Percentiles rank a stretch among this genome's conserved stretches.
These are phyloP conservation scores for Melanophora roralis DNA, from an alignment of 2,888 invertebrate genomes.

Conservation along the genomic window DNA sequence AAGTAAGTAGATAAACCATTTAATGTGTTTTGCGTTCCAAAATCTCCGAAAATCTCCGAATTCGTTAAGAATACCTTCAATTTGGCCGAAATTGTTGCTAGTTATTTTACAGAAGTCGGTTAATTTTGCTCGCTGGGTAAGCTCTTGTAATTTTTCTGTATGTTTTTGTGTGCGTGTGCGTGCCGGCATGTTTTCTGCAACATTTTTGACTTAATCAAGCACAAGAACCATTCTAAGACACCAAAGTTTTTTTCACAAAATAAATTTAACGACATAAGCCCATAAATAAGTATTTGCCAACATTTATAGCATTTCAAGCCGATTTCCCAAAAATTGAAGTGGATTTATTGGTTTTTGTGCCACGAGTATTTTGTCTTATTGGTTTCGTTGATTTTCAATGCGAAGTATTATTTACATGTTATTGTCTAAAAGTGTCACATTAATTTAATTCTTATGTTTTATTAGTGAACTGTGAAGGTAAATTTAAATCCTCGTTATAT, in stretches of 20 bases:
- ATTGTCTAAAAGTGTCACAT: conserved; percentile 61
- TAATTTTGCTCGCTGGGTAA: conserved; percentile 52
- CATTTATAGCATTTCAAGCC: conserved; percentile 52
- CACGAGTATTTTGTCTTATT: conserved; percentile 30
- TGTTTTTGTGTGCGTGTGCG: no score
- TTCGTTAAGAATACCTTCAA: no score
- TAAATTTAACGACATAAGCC: conserved; percentile 27
- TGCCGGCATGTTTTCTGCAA: not conserved
- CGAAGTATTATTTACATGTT: conserved; percentile 55
- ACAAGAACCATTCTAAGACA: conserved; percentile 57
- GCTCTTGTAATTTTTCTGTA: conserved; percentile 34
- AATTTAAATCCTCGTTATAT: no score
- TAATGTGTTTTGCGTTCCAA: no score
- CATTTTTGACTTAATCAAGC: conserved; percentile 47
- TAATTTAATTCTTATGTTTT: conserved; percentile 59
- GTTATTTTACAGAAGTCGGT: not conserved
- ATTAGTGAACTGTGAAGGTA: conserved; percentile 58
- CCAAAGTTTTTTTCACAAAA: conserved; percentile 26
- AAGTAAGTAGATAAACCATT: no score
- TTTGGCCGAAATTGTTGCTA: no score
- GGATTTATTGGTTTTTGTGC: conserved; percentile 46
- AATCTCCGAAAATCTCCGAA: no score
- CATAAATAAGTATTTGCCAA: conserved; percentile 57
- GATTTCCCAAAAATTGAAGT: conserved; percentile 44
- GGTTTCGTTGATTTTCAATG: conserved; percentile 30